These are phyloP conservation scores for Gobio gobio DNA, from an alignment of 2,113 vertebrate genomes.

Conservation along the genomic window DNA sequence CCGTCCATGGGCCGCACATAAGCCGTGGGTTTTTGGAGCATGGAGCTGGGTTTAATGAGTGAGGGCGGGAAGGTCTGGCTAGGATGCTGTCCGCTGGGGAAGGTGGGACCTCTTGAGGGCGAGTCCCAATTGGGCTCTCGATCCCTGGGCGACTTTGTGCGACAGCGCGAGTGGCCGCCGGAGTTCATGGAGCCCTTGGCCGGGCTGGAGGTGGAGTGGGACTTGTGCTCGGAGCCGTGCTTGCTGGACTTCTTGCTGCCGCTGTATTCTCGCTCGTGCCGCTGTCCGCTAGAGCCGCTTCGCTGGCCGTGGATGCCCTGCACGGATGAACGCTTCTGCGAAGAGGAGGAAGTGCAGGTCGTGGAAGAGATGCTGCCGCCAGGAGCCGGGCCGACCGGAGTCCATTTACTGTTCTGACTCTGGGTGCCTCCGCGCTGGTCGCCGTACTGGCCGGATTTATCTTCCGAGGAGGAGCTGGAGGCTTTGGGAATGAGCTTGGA, in stretches of 20 bases:
- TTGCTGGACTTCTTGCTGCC: constrained; percentile 87
- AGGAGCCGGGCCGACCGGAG: constrained; percentile 89
- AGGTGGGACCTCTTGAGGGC: constrained; percentile 89
- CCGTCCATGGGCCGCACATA: constrained; percentile 99
- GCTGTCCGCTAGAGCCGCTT: constrained; percentile 72
- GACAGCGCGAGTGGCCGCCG: constrained; percentile 84
- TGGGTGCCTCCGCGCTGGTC: constrained; percentile 83
- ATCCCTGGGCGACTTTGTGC: constrained; percentile 94
- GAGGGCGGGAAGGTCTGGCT: constrained; percentile 94
- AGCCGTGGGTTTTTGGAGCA: constrained; percentile 97
- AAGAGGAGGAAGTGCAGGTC: constrained; percentile 68
- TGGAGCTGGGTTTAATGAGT: constrained; percentile 91
- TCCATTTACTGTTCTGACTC: constrained; percentile 95
- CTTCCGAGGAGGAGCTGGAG: constrained; percentile 86
- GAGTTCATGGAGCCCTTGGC: constrained; percentile 86
- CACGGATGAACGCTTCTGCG: constrained; percentile 87
- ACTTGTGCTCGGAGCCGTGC: constrained; percentile 89
- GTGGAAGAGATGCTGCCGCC: constrained; percentile 70
- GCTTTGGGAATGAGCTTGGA: constrained; percentile 89
- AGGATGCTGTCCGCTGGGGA: constrained; percentile 88
- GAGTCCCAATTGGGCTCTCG: constrained; percentile 95
- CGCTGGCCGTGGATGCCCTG: constrained; percentile 77
- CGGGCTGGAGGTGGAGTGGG: constrained; percentile 89
- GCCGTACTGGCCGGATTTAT: constrained; percentile 81
- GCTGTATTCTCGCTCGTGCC: constrained; percentile 85